Base-by-base conservation (phyloP, 2,797 vertebrate species). In the Rallus crepitans region DNA sequence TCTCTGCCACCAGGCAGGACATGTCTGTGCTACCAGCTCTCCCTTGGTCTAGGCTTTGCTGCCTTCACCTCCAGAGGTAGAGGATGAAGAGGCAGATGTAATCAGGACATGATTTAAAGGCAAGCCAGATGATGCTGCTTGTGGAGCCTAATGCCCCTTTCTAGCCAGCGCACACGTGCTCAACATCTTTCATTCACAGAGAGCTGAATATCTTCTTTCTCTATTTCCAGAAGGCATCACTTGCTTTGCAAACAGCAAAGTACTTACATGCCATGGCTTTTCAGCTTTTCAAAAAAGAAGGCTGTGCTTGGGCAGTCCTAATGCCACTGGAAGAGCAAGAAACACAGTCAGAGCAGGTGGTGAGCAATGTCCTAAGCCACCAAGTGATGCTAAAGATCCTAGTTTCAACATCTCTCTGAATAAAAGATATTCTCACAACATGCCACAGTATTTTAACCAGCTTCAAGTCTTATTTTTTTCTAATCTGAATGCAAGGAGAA, bases 1-100 rank as follows among this genome's bases (percentile, higher is more conserved):
- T 23, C 35, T 70, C 13, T 52, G 18, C n/a, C 16, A 33, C 15
- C 0, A 0, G n/a, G 17, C 28, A 73, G 23, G 40, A 33, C 3
- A 0, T 1, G 8, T 59, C 65, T 47, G 14, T 1, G 2, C 63
- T 57, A 15, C 15, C 59, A 68, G 21, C 47, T 33, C 21, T 33
- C 15, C 73, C 33, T 75, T 27, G n/a, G 53, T 25, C 19, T 20
- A 11, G 31, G 12, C 18, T 91, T 89, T 87, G 37, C 18, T 47
- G 13, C 5, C 71, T 27, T 73, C 37, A 47, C 21, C 47, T 66
- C 20, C 68, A 69, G 47, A 45, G 35, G 19, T 16, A 82, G 60
- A 66, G 64, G 13, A 87, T 16, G 27, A 81, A 88, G 52, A 80
- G 23, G 5, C 2, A 15, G 24, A 12, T 72, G 15, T 28, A 45